A percentile compares a stretch with the other conserved stretches of the same genome.
These are phyloP conservation scores for Austrofundulus limnaeus DNA, from an alignment of 2,113 vertebrate genomes.

Conservation along the genomic window DNA sequence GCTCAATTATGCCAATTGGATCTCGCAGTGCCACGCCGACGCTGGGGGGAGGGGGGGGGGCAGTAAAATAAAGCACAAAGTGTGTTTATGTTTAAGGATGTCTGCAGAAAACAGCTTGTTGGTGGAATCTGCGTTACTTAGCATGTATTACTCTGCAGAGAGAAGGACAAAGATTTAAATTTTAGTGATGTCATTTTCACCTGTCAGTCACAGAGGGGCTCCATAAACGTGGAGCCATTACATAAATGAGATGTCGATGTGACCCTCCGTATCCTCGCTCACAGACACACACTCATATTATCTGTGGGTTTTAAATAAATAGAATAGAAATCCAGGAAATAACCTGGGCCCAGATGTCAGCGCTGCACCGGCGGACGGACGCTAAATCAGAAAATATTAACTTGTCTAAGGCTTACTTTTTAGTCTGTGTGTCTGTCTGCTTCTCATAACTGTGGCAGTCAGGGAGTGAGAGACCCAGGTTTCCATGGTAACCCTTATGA, in stretches of 20 bases:
- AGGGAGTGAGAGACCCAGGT: too few relatives aligned
- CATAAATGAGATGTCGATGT: conserved; percentile 72
- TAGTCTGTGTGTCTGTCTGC: too few relatives aligned
- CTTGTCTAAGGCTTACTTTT: too few relatives aligned
- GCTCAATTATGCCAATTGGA: conserved; percentile 77
- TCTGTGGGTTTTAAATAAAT: conserved; percentile 40
- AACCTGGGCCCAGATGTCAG: background rate
- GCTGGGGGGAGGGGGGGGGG: conserved; percentile 51
- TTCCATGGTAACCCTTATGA: too few relatives aligned
- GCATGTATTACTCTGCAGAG: conserved; percentile 58
- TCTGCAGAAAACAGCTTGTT: conserved; percentile 46
- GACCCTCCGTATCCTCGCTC: conserved; percentile 49
- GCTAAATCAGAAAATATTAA: background rate
- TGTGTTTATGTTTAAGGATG: conserved; percentile 20
- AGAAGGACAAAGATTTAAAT: conserved; percentile 67
- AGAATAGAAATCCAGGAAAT: conserved; percentile 20
- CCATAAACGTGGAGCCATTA: conserved; percentile 73
- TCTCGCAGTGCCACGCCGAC: conserved; percentile 48
- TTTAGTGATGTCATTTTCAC: conserved; percentile 75
- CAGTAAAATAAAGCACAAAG: conserved; percentile 49
- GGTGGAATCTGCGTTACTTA: conserved; percentile 58
- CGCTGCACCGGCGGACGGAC: background rate
- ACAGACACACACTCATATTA: conserved; percentile 16
- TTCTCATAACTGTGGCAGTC: too few relatives aligned
- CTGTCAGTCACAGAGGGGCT: conserved; percentile 64